Percentiles rank a stretch among this genome's conserved stretches.
These are phyloP conservation scores for Henricia sp. DNA, from an alignment of 53 echinoderm and acorn worm genomes.

Conservation along the genomic window DNA sequence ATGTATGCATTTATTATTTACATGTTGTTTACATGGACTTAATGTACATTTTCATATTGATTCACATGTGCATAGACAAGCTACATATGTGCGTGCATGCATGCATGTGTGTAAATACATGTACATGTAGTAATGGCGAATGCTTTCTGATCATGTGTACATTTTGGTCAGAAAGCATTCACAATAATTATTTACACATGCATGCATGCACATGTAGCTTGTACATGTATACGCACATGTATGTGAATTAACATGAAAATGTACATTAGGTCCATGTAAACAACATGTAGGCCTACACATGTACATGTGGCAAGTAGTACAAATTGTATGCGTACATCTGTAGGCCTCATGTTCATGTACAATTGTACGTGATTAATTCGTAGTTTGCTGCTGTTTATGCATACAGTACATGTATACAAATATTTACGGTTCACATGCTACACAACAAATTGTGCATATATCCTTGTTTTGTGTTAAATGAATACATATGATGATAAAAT, in stretches of 20 bases:
- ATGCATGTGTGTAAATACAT: background rate
- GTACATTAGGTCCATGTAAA: too few relatives aligned
- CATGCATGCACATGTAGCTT: slow-evolving; percentile 4
- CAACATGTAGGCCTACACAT: too few relatives aligned
- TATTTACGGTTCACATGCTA: too few relatives aligned
- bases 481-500: background rate
- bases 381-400: too few relatives aligned
- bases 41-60: background rate
- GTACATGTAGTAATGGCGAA: background rate
- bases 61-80: background rate
- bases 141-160: background rate
- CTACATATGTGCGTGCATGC: background rate
- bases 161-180: background rate
- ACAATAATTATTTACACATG: background rate
- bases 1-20: background rate
- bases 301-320: too few relatives aligned
- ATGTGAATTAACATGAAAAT: too few relatives aligned
- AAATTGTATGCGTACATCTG: too few relatives aligned
- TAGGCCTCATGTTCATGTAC: too few relatives aligned
- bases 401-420: too few relatives aligned
- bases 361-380: too few relatives aligned
- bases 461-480: background rate
- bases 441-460: too few relatives aligned
- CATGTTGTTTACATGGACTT: background rate
- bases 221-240: background rate